Evolutionary conservation across 2,113 vertebrate species (phyloP), one percentile per base, ranked within the genome.

Genomic region (Maccullochella peelii): DNA sequence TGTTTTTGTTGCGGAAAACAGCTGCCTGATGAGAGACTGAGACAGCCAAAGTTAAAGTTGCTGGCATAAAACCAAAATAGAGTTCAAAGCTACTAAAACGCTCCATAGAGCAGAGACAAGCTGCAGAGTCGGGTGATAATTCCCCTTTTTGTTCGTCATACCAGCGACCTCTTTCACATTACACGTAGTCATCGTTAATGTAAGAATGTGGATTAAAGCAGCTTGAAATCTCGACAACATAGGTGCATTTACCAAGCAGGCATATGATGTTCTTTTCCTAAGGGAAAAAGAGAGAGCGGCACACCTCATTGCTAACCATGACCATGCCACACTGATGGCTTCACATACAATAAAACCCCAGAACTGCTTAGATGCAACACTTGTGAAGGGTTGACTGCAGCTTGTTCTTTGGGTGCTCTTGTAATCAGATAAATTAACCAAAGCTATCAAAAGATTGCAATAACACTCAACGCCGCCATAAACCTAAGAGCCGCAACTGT

Each of bases 361-460:
- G 61, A 91, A 49, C 80, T 87, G 84, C 85, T 90, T 63, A 63
- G 80, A 91, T 82, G 86, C 86, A 85, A 86, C 86, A 80, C 83
- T 73, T 40, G 55, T 44, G 86, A 89, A 78, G 83, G 84, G 85
- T 86, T 83, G 90, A 84, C 80, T 94, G 94, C 92, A 90, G 87
- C 91, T 84, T 90, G 92, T 93, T 91, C 90, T 62, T 76, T 42
- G 80, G 89, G 82, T 74, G 91, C 86, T 92, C 92, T 84, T 94
- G 93, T 95, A 95, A 96, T 95, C 95, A 95, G 92, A 95, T 95
- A 95, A 95, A 95, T 95, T 95, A 95, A 93, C 92, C 91, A 91
- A 92, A 90, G 95, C 95, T 94, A 95, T 96, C 95, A 95, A 95
- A 95, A 95, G 94, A 95, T 94, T 96, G 95, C 95, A 95, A 95